Percentiles rank a stretch among this genome's conserved stretches.
These are phyloP conservation scores for Variabilichromis moorii DNA, from an alignment of 2,113 vertebrate species.

Conservation along the genomic window DNA sequence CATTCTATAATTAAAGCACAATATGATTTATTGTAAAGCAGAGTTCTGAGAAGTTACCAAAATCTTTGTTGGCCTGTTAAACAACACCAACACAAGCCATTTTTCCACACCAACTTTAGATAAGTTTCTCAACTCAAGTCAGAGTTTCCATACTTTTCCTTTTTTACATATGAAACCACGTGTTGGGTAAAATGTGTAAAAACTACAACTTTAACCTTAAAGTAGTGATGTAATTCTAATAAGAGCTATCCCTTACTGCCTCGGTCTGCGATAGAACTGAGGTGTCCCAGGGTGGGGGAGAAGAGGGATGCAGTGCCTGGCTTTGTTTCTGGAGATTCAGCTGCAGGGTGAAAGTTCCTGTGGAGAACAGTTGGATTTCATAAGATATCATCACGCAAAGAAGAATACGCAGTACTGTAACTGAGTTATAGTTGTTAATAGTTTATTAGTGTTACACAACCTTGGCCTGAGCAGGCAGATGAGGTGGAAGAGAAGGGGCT, in stretches of 20 bases:
- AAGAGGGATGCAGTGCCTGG: neutral
- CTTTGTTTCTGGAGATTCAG: conserved; percentile 1
- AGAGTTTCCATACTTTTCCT: neutral
- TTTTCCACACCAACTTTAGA: neutral
- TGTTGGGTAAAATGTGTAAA: neutral
- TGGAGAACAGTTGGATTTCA: neutral
- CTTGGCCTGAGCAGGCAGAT: conserved; percentile 40
- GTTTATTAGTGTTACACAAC: neutral
- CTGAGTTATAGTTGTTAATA: neutral
- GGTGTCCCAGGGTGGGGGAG: neutral
- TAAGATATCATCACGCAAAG: neutral
- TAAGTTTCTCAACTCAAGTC: neutral
- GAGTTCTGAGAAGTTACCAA: neutral
- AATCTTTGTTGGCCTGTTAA: neutral
- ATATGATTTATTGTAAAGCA: neutral
- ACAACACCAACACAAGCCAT: neutral
- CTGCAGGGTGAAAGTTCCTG: conserved; percentile 28
- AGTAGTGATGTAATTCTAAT: neutral
- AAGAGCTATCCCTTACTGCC: neutral
- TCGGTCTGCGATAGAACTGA: neutral
- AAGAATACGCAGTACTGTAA: neutral
- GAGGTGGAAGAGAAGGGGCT: conserved; percentile 46
- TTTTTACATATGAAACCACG: neutral
- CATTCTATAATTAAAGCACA: neutral
- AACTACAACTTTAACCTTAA: neutral